Percentiles rank a stretch among this genome's conserved stretches.
Conservation (phyloP, 1,140 invertebrate species). For the Tetragonula clypearis region DNA sequence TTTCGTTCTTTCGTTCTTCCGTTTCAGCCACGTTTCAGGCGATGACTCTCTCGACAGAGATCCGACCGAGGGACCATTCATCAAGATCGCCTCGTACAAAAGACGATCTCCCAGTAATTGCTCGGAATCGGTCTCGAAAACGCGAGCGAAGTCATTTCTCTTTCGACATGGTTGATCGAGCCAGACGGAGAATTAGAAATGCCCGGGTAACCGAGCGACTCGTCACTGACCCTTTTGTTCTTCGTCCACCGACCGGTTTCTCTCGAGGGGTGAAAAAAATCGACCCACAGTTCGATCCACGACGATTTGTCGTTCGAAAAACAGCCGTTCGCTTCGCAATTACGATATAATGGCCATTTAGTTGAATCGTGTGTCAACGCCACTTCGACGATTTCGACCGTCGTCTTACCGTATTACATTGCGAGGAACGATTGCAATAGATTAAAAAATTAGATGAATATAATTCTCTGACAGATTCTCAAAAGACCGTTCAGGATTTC, state of each 20-base stretch:
- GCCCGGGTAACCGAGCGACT: slow-evolving; percentile 3
- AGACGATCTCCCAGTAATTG: slow-evolving; percentile 39
- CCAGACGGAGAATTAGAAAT: slow-evolving; percentile 57
- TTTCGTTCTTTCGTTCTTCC: not conserved
- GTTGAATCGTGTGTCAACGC: not conserved
- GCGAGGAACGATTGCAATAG: no score
- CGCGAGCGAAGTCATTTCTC: slow-evolving; percentile 51
- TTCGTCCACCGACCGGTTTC: slow-evolving; percentile 39
- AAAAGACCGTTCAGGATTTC: no score
- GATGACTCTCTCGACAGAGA: slow-evolving; percentile 24
- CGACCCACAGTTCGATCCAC: not conserved
- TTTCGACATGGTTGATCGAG: slow-evolving; percentile 48
- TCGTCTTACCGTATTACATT: no score
- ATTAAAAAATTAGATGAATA: no score
- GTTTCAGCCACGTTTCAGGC: not conserved
- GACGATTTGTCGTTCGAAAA: slow-evolving; percentile 25
- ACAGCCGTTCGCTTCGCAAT: not conserved
- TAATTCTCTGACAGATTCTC: no score
- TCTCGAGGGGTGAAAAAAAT: slow-evolving; percentile 32
- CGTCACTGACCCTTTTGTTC: slow-evolving; percentile 49
- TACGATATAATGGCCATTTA: not conserved
- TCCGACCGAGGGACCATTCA: slow-evolving; percentile 25
- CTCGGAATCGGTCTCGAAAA: slow-evolving; percentile 41
- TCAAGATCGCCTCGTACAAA: slow-evolving; percentile 37
- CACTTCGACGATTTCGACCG: no score